Evolutionary conservation across 2,888 invertebrate genomes (phyloP), one percentile per base, ranked within the genome.

Genomic region (Cyaniris semiargus): DNA sequence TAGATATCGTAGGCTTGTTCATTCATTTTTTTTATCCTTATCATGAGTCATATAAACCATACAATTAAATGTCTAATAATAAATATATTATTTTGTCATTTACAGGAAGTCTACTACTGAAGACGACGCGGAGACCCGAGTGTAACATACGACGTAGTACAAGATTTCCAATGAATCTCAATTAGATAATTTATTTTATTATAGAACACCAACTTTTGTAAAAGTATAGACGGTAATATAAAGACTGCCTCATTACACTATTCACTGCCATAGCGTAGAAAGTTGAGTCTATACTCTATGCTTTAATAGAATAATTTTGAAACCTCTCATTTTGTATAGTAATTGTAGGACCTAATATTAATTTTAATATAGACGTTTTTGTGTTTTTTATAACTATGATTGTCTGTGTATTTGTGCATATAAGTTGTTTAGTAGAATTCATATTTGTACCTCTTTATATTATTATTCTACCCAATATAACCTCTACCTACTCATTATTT

Each of bases 31-130:
- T 10, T 38, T 6, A 38, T 10, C 38, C 10, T 38, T 38, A 10
- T 10, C 38, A 38, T 38, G 38, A 10, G 38, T 10, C 38, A 38
- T 38, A 38, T 38, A 8, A 38, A 38, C 38, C 38, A 38, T 38
- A 38, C 38, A 38, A 38, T 38, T 44, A 38, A 38, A 44, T 44
- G 44, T 44, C 44, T 3, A 44, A 44, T 44, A 44, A 44, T 34
- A 34, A 38, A 38, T 38, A 44, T 44, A 70, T 53, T 18, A 13
- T 70, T 70, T 38, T 38, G 56, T 70, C 1, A 23, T 76, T 88
- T 87, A 76, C 87, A 94, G 94, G 94, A 94, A 94, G 92, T 94
- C 94, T 93, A 93, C 93, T 92, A 94, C 93, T 91, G 94, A 94
- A 88, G 94, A 94, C 82, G 94, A 94, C 80, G 93, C 94, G 3